phyloP scores from a whole-genome alignment of 2,888 invertebrate genomes.

The Apeira syringaria region DNA sequence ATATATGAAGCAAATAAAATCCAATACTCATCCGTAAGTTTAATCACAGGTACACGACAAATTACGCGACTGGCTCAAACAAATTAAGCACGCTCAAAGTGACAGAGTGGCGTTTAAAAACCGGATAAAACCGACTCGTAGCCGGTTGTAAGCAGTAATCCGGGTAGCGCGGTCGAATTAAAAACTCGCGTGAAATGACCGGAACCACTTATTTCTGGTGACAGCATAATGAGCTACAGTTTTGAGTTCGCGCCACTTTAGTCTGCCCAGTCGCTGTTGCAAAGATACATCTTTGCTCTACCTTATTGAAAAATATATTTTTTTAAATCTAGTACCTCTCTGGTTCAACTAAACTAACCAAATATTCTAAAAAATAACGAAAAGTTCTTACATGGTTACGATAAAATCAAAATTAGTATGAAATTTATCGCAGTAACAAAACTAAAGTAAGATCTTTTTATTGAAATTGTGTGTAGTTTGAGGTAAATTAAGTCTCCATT shows the following conservation, averaged over 20 bases:
- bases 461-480: no score
- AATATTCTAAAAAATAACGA: no score
- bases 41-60: slow-evolving; percentile 31
- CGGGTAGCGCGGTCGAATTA: slow-evolving; percentile 42
- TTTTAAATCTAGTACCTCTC: no score
- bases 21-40: slow-evolving; percentile 19
- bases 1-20: background rate
- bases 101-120: slow-evolving; percentile 41
- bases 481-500: no score
- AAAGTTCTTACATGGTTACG: no score
- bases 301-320: background rate
- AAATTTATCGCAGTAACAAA: no score
- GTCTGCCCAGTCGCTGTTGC: background rate
- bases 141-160: slow-evolving; percentile 46
- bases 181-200: slow-evolving; percentile 51
- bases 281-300: slow-evolving; percentile 2
- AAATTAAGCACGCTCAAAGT: slow-evolving; percentile 42
- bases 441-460: no score
- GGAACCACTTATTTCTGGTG: slow-evolving; percentile 39
- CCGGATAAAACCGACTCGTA: slow-evolving; percentile 39
- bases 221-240: slow-evolving; percentile 37
- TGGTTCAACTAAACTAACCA: no score
- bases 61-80: slow-evolving; percentile 39
- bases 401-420: no score
- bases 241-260: slow-evolving; percentile 23